These are phyloP conservation scores for Dysidea cf. avara DNA, from an alignment of 37 sponge, comb jelly and placozoan species.

Conservation along the genomic window DNA sequence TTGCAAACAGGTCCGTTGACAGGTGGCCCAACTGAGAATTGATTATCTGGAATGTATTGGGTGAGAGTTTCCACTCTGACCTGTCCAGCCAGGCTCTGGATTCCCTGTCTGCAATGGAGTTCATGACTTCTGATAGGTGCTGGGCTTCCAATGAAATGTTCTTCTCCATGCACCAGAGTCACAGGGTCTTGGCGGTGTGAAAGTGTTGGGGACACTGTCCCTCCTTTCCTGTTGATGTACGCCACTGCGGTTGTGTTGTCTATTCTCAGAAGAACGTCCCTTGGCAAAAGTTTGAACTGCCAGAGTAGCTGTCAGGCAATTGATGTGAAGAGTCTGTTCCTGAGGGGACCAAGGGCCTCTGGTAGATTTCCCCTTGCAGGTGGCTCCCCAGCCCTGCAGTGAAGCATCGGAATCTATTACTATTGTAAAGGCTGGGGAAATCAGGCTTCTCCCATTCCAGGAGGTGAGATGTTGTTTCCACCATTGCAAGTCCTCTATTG, in stretches of 20 bases:
- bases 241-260: conserved; percentile 37
- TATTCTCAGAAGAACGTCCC: conserved; percentile 12
- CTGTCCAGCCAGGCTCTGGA: conserved; percentile 9
- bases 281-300: conserved; percentile 23
- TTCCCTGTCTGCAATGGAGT: conserved; percentile 25
- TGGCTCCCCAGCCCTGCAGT: conserved; percentile 46
- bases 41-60: not conserved
- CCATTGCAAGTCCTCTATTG: conserved; percentile 1
- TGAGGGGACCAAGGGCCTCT: conserved; percentile 17
- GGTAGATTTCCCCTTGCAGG: conserved; percentile 2
- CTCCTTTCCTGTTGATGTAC: conserved; percentile 38
- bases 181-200: conserved; percentile 20
- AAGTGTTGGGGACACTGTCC: conserved; percentile 18
- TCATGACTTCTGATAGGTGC: conserved; percentile 27
- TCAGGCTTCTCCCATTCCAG: no score
- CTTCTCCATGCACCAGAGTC: conserved; percentile 32
- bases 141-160: conserved; percentile 13
- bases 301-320: conserved; percentile 23
- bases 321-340: conserved; percentile 14
- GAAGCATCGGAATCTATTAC: no score
- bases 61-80: conserved; percentile 11
- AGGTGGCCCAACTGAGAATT: conserved; percentile 8
- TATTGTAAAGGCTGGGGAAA: no score
- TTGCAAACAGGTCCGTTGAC: conserved; percentile 30
- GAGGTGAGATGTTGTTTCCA: not conserved